Conservation (phyloP, 2,113 vertebrate species). For the crab-eating macaque (Macaca fascicularis) region DNA sequence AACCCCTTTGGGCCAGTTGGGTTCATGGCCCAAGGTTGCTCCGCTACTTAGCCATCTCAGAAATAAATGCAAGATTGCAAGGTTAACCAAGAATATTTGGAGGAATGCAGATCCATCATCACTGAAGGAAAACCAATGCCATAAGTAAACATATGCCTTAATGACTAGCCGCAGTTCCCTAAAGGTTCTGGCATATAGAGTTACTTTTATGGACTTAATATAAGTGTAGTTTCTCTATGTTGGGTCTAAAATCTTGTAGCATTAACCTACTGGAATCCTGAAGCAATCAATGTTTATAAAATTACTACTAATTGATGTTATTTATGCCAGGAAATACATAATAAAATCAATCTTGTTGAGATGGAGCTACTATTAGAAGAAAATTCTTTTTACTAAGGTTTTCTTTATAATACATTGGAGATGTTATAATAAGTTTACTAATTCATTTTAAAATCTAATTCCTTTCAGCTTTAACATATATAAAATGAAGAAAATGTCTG, state of each 20-base stretch:
- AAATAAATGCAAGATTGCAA: conserved; percentile 20
- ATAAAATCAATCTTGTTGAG: conserved; percentile 10
- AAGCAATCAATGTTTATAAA: conserved; percentile 7
- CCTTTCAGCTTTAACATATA: conserved; percentile 26
- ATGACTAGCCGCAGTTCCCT: background rate
- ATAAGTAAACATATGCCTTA: background rate
- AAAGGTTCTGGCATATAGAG: background rate
- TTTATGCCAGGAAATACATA: background rate
- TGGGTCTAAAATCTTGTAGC: background rate
- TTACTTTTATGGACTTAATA: conserved; percentile 24
- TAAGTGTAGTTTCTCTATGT: conserved; percentile 17
- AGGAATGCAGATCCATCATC: background rate
- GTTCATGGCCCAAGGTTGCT: background rate
- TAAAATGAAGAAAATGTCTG: conserved; percentile 36
- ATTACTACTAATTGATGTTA: background rate
- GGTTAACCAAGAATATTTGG: background rate
- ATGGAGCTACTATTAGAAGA: background rate
- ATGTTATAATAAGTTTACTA: background rate
- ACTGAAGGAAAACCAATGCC: conserved; percentile 35
- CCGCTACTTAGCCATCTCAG: background rate
- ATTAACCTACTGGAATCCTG: background rate
- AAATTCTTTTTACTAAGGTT: conserved; percentile 23
- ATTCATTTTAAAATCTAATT: conserved; percentile 34
- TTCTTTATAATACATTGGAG: conserved; percentile 1
- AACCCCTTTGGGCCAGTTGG: background rate